phyloP scores from a whole-genome alignment of 2,113 vertebrate species.

The Odocoileus hemionus region DNA sequence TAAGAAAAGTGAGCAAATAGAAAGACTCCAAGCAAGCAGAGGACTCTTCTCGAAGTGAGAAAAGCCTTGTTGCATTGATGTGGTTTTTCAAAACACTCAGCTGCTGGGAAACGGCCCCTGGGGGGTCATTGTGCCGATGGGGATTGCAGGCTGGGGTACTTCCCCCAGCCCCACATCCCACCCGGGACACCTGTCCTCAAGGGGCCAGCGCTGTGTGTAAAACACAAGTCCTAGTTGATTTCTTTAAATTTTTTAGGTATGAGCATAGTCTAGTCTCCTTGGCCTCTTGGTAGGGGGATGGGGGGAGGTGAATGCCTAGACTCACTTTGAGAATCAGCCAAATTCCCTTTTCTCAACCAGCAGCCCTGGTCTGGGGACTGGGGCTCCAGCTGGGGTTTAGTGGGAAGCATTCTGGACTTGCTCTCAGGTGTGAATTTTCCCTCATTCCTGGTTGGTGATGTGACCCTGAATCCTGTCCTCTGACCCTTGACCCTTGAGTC shows the following conservation, averaged over 20 bases:
- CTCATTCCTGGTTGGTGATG: accelerated
- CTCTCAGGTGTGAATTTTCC: not conserved
- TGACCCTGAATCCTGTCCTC: not conserved
- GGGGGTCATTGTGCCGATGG: accelerated
- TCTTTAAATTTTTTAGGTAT: not conserved
- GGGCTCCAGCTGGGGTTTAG: no score
- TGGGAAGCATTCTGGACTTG: not conserved
- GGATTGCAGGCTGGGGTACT: not conserved
- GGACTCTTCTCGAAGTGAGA: not conserved
- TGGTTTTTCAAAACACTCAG: not conserved
- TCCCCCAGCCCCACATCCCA: not conserved
- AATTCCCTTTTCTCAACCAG: not conserved
- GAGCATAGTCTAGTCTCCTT: not conserved
- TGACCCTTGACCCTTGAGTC: not conserved
- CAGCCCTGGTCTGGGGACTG: not conserved
- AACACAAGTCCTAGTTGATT: not conserved
- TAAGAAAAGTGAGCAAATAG: not conserved
- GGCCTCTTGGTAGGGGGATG: not conserved
- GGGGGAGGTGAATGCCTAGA: not conserved
- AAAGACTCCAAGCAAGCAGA: accelerated
- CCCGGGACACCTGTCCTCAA: not conserved
- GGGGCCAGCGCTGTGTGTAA: accelerated
- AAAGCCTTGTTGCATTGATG: no score
- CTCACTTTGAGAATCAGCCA: not conserved
- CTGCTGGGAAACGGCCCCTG: no score